These are phyloP conservation scores for Lepilemur ruficaudatus DNA, from an alignment of 2,797 vertebrate species.

Conservation along the genomic window DNA sequence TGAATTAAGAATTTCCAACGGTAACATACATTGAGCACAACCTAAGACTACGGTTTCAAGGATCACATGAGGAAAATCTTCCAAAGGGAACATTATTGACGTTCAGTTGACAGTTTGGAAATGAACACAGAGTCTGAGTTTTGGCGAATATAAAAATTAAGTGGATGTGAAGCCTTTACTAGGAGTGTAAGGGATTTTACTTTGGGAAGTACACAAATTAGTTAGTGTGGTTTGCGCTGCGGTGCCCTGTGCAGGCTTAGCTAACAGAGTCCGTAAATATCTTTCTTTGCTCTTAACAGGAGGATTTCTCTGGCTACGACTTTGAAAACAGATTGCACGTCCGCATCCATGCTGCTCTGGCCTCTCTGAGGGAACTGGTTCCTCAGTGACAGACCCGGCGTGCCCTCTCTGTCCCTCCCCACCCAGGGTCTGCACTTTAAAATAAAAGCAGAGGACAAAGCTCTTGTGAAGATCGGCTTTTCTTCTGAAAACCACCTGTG, in stretches of 20 bases:
- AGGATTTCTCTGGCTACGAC: conserved; percentile 96
- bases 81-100: not conserved
- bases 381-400: conserved; percentile 86
- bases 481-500: conserved; percentile 84
- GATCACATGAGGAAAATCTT: not conserved
- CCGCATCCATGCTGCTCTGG: conserved; percentile 96
- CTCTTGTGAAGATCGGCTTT: conserved; percentile 80
- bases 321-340: conserved; percentile 99
- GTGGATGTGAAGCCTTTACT: not conserved
- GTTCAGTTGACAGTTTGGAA: not conserved
- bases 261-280: not conserved
- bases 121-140: not conserved
- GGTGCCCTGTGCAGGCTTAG: not conserved
- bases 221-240: rapidly evolving
- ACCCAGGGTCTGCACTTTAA: conserved; percentile 82
- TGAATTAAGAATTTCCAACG: not conserved
- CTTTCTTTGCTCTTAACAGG: conserved; percentile 84
- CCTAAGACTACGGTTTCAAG: not conserved
- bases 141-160: not conserved
- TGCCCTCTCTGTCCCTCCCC: conserved; percentile 59
- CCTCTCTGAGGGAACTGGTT: conserved; percentile 90
- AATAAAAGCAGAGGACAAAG: conserved; percentile 80
- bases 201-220: not conserved
- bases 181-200: not conserved
- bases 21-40: not conserved